phyloP scores from a whole-genome alignment of 1,140 invertebrate genomes.

The Hylyphantes graminicola region DNA sequence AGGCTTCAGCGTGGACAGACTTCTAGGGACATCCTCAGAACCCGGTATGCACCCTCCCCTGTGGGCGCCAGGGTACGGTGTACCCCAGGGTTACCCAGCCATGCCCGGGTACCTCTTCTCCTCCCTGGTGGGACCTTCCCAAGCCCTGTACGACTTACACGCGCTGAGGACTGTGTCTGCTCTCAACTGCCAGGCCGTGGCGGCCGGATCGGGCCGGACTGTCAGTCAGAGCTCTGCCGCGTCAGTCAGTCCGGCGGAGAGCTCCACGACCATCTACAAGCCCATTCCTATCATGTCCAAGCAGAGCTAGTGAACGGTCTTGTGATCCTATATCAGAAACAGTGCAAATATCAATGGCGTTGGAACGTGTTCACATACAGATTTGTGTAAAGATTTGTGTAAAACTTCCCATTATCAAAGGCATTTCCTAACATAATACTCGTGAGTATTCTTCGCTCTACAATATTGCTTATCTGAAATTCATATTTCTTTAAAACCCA shows the following conservation, averaged over 20 bases:
- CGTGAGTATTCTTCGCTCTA: no score
- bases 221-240: slow-evolving; percentile 39
- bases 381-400: no score
- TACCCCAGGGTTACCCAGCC: slow-evolving; percentile 42
- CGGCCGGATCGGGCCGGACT: slow-evolving; percentile 3
- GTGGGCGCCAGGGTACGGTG: slow-evolving; percentile 31
- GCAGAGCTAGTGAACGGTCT: slow-evolving; percentile 54
- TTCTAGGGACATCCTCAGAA: slow-evolving; percentile 65
- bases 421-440: no score
- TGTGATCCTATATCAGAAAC: background rate
- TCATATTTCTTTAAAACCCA: no score
- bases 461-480: no score
- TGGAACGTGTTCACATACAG: no score
- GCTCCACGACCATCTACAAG: slow-evolving; percentile 53
- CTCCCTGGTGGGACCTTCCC: slow-evolving; percentile 29
- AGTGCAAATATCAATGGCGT: no score
- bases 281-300: slow-evolving; percentile 61
- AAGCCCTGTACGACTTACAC: slow-evolving; percentile 48
- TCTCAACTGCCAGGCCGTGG: slow-evolving; percentile 26
- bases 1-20: slow-evolving; percentile 70
- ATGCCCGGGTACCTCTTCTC: slow-evolving; percentile 53
- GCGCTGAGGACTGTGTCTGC: slow-evolving; percentile 53
- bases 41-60: slow-evolving; percentile 21
- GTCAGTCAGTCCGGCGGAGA: slow-evolving; percentile 11
- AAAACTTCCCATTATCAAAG: no score